These are phyloP conservation scores for Glyphotaelius pellucidus DNA, from an alignment of 2,888 invertebrate genomes.

Conservation along the genomic window DNA sequence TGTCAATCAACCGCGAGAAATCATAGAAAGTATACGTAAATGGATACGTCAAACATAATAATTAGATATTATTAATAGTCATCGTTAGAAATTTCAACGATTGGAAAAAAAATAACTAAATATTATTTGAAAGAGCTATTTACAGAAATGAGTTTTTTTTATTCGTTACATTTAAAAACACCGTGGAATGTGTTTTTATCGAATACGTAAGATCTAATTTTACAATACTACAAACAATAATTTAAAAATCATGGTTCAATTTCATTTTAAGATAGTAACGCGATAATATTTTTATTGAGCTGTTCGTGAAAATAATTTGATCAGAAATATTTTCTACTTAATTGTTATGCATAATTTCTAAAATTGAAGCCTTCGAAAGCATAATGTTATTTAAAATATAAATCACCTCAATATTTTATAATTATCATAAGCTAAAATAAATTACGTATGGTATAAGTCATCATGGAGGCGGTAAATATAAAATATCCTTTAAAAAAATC, in stretches of 20 bases:
- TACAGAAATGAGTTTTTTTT: no score
- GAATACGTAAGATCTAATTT: not conserved
- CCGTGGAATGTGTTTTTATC: not conserved
- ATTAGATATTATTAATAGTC: not conserved
- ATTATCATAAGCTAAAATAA: no score
- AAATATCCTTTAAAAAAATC: no score
- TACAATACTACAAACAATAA: not conserved
- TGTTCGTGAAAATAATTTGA: not conserved
- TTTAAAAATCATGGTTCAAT: not conserved
- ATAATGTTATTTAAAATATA: no score
- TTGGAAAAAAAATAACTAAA: not conserved
- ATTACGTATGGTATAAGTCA: no score
- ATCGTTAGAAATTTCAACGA: not conserved
- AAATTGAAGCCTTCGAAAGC: not conserved
- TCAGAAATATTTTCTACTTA: not conserved
- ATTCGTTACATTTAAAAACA: not conserved
- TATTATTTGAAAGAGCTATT: no score
- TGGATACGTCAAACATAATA: not conserved
- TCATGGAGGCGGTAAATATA: no score
- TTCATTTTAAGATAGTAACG: not conserved
- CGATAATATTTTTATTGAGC: not conserved
- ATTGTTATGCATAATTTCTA: not conserved
- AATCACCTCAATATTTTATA: no score
- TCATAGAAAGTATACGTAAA: not conserved
- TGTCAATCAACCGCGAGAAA: not conserved